Conservation (phyloP, 2,113 vertebrate genomes). For the Corythoichthys haematopterus region DNA sequence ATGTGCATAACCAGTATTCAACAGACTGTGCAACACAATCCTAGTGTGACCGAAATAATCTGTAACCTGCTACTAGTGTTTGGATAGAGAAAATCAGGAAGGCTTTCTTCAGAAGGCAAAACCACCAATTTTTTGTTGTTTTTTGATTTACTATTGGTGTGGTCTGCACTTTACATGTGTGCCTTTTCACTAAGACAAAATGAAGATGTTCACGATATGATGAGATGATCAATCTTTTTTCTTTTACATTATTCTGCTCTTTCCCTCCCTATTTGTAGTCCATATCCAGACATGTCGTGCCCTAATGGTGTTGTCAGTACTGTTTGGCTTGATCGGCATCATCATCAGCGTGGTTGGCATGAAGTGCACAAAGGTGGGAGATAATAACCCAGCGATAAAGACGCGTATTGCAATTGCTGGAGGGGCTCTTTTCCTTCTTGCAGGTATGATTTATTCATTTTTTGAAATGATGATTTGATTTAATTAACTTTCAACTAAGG, state of each 20-base stretch:
- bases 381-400: conserved; percentile 87
- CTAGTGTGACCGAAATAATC: conserved; percentile 17
- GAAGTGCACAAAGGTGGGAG: conserved; percentile 96
- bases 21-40: conserved; percentile 51
- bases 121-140: conserved; percentile 9
- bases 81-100: neutral
- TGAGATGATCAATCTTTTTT: neutral
- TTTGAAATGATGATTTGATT: neutral
- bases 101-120: conserved; percentile 40
- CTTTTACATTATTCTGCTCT: neutral
- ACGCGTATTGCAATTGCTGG: conserved; percentile 84
- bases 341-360: conserved; percentile 92
- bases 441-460: conserved; percentile 73
- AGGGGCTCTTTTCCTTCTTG: conserved; percentile 85
- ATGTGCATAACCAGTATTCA: conserved; percentile 14
- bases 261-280: conserved; percentile 63
- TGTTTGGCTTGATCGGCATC: conserved; percentile 89
- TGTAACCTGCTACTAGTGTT: too few relatives aligned
- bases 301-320: conserved; percentile 90
- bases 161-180: neutral
- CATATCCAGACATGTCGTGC: conserved; percentile 93
- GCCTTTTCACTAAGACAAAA: neutral
- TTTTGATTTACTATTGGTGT: neutral
- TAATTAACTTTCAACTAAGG: neutral
- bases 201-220: neutral